phyloP scores from a whole-genome alignment of 2,888 invertebrate genomes.

The Endotricha flammealis region DNA sequence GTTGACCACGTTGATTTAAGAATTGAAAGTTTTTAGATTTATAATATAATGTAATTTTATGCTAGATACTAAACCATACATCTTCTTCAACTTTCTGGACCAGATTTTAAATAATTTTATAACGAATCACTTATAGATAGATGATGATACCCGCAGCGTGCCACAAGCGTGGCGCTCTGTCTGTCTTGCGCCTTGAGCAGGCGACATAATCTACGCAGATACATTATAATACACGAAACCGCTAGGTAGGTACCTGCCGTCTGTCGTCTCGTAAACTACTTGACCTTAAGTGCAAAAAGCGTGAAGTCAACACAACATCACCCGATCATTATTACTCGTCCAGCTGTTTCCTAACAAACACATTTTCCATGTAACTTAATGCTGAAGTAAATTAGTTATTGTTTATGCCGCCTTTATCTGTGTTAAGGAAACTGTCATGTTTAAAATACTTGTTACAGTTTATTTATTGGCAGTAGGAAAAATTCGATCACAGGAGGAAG shows the following conservation, averaged over 20 bases:
- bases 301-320: conserved; percentile 40
- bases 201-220: neutral
- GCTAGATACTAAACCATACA: no score
- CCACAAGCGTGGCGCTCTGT: no score
- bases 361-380: conserved; percentile 25
- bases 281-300: conserved; percentile 54
- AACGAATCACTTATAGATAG: no score
- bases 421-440: conserved; percentile 32
- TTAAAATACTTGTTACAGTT: conserved; percentile 35
- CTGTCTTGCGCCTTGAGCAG: no score
- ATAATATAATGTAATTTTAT: no score
- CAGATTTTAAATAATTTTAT: no score
- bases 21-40: no score
- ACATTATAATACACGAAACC: neutral
- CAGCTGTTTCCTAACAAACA: conserved; percentile 45
- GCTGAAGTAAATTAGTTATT: conserved; percentile 18
- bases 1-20: no score
- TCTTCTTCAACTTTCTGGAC: no score
- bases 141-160: no score
- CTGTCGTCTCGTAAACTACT: conserved; percentile 20
- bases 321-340: conserved; percentile 39
- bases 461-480: conserved; percentile 35
- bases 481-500: conserved; percentile 32
- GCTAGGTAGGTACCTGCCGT: no score
- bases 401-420: conserved; percentile 13